Conservation (phyloP, 2,888 invertebrate genomes). For the Tiphia femorata region DNA sequence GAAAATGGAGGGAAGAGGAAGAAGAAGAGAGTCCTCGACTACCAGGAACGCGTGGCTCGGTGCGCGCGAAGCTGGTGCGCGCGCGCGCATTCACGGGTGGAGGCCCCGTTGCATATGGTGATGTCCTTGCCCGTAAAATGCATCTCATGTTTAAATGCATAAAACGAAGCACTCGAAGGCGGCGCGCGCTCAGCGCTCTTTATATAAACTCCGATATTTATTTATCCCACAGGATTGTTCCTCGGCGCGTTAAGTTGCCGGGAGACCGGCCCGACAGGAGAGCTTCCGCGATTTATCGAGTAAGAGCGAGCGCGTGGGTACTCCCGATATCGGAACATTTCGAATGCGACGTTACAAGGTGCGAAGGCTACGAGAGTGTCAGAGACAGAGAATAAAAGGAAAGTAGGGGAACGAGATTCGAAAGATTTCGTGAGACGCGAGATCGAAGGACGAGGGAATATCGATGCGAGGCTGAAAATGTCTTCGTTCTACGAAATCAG, state of each 20-base stretch:
- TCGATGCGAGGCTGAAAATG: too few species aligned
- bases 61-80: neutral
- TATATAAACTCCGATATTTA: slow-evolving; percentile 18
- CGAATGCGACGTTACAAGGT: too few species aligned
- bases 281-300: slow-evolving; percentile 10
- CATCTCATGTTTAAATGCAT: slow-evolving; percentile 48
- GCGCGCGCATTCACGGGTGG: slow-evolving; percentile 10
- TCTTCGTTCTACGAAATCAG: too few species aligned
- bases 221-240: slow-evolving; percentile 14
- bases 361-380: too few species aligned
- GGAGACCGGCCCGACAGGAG: neutral
- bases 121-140: slow-evolving; percentile 37
- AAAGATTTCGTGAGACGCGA: too few species aligned
- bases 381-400: too few species aligned
- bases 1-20: neutral
- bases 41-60: neutral
- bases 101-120: slow-evolving; percentile 29
- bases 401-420: too few species aligned
- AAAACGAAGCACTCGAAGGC: slow-evolving; percentile 8
- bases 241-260: slow-evolving; percentile 7
- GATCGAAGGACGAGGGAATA: too few species aligned
- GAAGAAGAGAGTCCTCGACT: neutral
- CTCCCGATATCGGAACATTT: neutral
- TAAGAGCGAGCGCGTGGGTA: neutral
- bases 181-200: slow-evolving; percentile 10